Conservation (phyloP, 2,888 invertebrate genomes). For the Nemapogon koenigi region DNA sequence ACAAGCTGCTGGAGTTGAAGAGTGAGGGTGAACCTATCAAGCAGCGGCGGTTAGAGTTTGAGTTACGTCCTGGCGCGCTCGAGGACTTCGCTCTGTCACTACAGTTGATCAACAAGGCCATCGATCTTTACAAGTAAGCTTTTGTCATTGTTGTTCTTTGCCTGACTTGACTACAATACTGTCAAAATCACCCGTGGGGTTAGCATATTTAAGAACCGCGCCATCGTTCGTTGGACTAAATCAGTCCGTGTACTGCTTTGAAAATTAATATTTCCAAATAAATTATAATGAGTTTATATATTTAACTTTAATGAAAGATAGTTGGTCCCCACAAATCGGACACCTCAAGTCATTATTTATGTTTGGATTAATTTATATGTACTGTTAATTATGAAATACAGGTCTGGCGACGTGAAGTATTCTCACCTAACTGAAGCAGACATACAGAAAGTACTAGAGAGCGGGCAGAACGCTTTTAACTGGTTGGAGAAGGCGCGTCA, state of each 20-base stretch:
- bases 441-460: conserved; percentile 75
- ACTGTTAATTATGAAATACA: too few relatives aligned
- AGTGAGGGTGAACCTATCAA: conserved; percentile 90
- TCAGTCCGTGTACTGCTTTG: too few relatives aligned
- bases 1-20: conserved; percentile 68
- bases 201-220: too few relatives aligned
- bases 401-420: conserved; percentile 74
- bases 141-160: too few relatives aligned
- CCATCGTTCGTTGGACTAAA: too few relatives aligned
- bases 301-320: too few relatives aligned
- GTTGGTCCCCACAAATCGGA: not conserved
- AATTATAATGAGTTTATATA: too few relatives aligned
- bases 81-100: conserved; percentile 81
- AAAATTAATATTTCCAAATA: too few relatives aligned
- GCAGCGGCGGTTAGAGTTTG: conserved; percentile 80
- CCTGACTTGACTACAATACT: too few relatives aligned
- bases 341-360: not conserved
- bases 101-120: conserved; percentile 80
- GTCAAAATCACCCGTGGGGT: too few relatives aligned
- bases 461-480: conserved; percentile 72
- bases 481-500: conserved; percentile 85
- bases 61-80: conserved; percentile 78
- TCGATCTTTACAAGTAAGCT: conserved; percentile 71
- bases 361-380: not conserved
- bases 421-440: conserved; percentile 84